These are phyloP conservation scores for Drosophila mimetica DNA, from an alignment of 2,888 invertebrate species.

Conservation along the genomic window DNA sequence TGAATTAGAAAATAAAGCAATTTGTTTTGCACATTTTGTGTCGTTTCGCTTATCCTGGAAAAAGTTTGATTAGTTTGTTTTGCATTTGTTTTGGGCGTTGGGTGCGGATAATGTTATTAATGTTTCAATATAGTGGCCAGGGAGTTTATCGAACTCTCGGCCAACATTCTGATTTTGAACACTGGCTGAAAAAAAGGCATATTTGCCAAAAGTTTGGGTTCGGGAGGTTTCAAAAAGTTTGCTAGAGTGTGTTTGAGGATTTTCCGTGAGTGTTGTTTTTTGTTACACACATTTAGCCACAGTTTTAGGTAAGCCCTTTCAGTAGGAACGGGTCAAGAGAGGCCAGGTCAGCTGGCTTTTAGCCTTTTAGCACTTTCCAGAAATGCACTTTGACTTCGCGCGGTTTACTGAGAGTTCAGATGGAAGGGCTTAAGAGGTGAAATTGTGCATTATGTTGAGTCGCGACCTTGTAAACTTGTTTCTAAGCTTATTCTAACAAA, in stretches of 20 bases:
- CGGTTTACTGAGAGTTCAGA: conserved; percentile 13
- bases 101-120: conserved; percentile 69
- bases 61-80: conserved; percentile 76
- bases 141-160: conserved; percentile 48
- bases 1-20: conserved; percentile 73
- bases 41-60: conserved; percentile 41
- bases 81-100: conserved; percentile 26
- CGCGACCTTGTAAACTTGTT: neutral
- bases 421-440: conserved; percentile 9
- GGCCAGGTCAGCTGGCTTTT: conserved; percentile 8
- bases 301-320: conserved; percentile 26
- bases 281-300: conserved; percentile 16
- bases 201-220: conserved; percentile 35
- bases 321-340: neutral
- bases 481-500: neutral
- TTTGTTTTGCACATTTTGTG: conserved; percentile 67
- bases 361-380: conserved; percentile 14
- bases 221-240: conserved; percentile 39
- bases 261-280: conserved; percentile 21
- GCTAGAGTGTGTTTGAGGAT: conserved; percentile 18
- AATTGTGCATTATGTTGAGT: neutral
- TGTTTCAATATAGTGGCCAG: conserved; percentile 51
- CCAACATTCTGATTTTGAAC: conserved; percentile 27
- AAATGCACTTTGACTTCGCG: conserved; percentile 22
- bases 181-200: conserved; percentile 30